Evolutionary conservation across 1,140 invertebrate genomes (phyloP), one percentile per base, ranked within the genome.

Genomic region (Ceratitis capitata): DNA sequence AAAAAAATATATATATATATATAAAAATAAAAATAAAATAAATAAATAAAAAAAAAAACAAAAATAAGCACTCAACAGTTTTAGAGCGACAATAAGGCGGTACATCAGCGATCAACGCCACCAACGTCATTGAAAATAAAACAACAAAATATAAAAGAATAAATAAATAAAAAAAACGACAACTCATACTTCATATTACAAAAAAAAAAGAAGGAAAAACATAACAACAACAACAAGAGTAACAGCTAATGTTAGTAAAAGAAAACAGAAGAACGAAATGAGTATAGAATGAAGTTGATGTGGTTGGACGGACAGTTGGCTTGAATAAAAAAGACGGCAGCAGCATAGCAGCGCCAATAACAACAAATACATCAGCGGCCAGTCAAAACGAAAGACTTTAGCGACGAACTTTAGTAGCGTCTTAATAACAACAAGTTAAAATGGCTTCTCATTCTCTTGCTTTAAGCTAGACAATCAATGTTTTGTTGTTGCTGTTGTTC

Each of bases 101-200:
- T 69, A 69, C 64, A 69, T 35, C 64, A 32, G 39, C 64, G 32
- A 35, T 19, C 64, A 39, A 69, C 29, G 32, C 35, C 64, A 69
- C 64, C 64, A 69, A 69, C 32, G 64, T 16, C 64, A 69, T 32
- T 32, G 61, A 69, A 26, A 69, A 19, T 19, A n/a, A 9, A n/a
- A n/a, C n/a, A n/a, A n/a, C n/a, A n/a, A n/a, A n/a, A 14, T 0
- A 39, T 19, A 12, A 69, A 35, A 42, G 7, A 3, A 69, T 14
- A 3, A 35, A 69, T 5, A 69, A 39, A 6, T 29, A 61, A 61
- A 61, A 7, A 61, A 6, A 16, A n/a, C 16, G 5, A 42, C 64
- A 69, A 69, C 64, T 69, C 61, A 69, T 69, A 69, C 61, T 69
- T 69, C 61, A 69, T 69, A 69, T 39, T 39, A 39, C 35, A 69